phyloP scores from a whole-genome alignment of 1,140 invertebrate species.

The Micrasema longulum region DNA sequence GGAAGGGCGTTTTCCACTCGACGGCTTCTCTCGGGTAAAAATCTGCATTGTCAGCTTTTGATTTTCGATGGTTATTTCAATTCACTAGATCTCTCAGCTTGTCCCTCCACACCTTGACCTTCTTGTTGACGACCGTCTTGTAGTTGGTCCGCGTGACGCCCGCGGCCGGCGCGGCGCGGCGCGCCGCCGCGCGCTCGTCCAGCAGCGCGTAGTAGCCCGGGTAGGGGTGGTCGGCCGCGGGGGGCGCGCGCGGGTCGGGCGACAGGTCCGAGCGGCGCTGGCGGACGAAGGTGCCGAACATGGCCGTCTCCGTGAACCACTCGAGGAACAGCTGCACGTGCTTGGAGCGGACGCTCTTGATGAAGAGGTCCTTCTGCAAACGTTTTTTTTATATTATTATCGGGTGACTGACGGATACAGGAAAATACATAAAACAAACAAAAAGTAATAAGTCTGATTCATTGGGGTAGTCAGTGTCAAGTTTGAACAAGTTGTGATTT shows the following conservation, averaged over 20 bases:
- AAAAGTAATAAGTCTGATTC: no score
- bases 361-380: conserved; percentile 75
- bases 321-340: conserved; percentile 79
- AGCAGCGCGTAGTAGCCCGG: conserved; percentile 64
- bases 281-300: conserved; percentile 72
- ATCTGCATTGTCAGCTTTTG: not conserved
- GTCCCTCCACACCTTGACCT: conserved; percentile 62
- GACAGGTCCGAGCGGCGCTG: conserved; percentile 24
- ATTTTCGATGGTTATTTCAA: no score
- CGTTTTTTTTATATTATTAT: no score
- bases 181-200: conserved; percentile 56
- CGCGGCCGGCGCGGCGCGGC: not conserved
- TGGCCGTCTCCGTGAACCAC: conserved; percentile 87
- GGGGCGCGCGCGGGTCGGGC: conserved; percentile 54
- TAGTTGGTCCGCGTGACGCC: conserved; percentile 56
- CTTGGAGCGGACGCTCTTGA: conserved; percentile 70
- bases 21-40: no score
- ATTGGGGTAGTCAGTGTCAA: no score
- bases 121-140: conserved; percentile 63
- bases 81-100: conserved; percentile 65
- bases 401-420: no score
- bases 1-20: no score
- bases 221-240: not conserved
- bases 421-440: no score
- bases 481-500: no score